Base-by-base conservation (phyloP, 2,888 invertebrate species). In the Standfussiana lucernea region DNA sequence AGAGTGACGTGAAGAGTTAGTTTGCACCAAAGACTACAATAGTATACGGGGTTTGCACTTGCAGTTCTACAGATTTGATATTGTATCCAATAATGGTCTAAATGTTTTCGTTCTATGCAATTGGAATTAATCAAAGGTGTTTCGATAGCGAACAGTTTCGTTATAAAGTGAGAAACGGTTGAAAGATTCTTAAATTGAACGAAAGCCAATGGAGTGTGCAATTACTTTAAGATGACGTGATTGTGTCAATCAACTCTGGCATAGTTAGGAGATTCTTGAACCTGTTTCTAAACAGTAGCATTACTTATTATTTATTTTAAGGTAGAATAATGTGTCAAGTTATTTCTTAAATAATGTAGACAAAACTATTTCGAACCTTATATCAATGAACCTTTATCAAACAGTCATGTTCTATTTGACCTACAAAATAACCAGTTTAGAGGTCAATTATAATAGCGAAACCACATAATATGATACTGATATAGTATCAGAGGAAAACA, bases 381-480 rank as follows among this genome's bases (percentile, higher is more conserved):
- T 28, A 78, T 78, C 15, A 47, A 69, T 61, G 24, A 37, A 13
- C 8, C 21, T 62, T 79, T 72, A n/a, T 62, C 42, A 45, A 42
- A 21, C 21, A 32, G 32, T 18, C 21, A 72, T 62, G 71, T 53
- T 40, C 21, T 35, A 64, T 40, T 56, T 64, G 74, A 78, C 62
- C 53, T 80, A 72, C 53, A 45, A 74, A 56, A 18, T n/a, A 72
- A 73, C 73, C 18, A 56, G 74, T 78, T 78, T 80, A 64, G n/a
- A 37, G 50, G 42, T 79, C 11, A 11, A 21, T 4, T 35, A 42
- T 1, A 47, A 59, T 7, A 35, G 28, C 18, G 0, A 21, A n/a
- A 37, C 61, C 35, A 50, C 71, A 42, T 35, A 56, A 24, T n/a
- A 21, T 8, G 40, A 35, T 78, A 61, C 24, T 42, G 28, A 40